Evolutionary conservation across 2,113 vertebrate genomes (phyloP), one percentile per base, ranked within the genome.

Genomic region (Leptodactylus fuscus): DNA sequence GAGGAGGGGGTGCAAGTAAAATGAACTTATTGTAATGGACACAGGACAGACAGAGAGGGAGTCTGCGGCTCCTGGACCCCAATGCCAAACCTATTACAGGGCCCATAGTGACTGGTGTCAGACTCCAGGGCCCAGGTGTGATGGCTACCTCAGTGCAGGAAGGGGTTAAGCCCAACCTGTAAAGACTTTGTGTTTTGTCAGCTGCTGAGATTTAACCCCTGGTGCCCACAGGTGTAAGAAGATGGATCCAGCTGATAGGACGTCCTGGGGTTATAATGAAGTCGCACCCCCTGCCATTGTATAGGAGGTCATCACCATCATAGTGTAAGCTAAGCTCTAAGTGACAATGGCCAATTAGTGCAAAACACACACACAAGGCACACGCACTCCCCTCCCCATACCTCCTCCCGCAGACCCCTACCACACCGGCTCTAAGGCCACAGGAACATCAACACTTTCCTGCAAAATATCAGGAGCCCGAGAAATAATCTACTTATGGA

Each of bases 291-390:
- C 32, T 32, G 65, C 36, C 75, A 60, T 58, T 79, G 76, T 79
- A 36, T 36, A 7, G 0, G 27, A 53, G 32, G 76, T 27, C 38
- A 60, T 58, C 27, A 13, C 11, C 51, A 53, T 38, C 75, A 20
- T 8, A 4, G 75, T 9, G 53, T 78, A 58, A n/a, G 6, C 75
- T 4, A 22, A 18, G 15, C 6, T 62, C 34, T 38, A 5, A 60
- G 51, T 78, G 49, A 78, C 75, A 78, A 78, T 55, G 48, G 32
- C 24, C 49, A 78, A 55, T 78, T 78, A 78, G 48, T 55, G 48
- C 49, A 55, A 34, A 78, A 55, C 75, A 78, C 75, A 58, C 34
- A 80, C 32, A 38, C 32, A 12, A n/a, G 1, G 7, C 46, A 8
- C 6, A 38, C 10, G 2, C 13, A 4, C 10, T 58, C 9, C 18